Conservation (phyloP, 2,113 vertebrate genomes). For the Myanophis thanlyinensis region DNA sequence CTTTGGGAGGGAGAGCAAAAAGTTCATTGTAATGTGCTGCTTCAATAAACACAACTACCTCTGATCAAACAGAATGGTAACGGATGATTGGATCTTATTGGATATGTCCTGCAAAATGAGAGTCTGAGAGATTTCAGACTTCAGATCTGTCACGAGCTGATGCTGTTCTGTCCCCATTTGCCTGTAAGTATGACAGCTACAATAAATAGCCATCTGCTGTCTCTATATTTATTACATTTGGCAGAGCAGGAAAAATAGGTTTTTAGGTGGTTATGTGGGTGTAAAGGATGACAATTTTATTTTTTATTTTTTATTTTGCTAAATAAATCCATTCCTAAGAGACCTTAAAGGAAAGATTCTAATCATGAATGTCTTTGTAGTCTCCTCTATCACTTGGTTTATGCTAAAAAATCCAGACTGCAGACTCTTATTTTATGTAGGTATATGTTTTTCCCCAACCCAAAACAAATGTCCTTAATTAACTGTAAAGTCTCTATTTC, state of each 20-base stretch:
- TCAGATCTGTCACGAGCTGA: slow-evolving; percentile 54
- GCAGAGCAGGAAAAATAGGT: slow-evolving; percentile 38
- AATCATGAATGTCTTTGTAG: slow-evolving; percentile 27
- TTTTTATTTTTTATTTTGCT: slow-evolving; percentile 10
- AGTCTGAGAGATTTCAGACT: slow-evolving; percentile 40
- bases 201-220: slow-evolving; percentile 52
- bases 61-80: slow-evolving; percentile 43
- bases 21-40: slow-evolving; percentile 43
- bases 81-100: slow-evolving; percentile 53
- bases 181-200: slow-evolving; percentile 53
- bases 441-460: background rate
- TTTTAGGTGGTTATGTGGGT: slow-evolving; percentile 32
- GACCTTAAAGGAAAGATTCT: slow-evolving; percentile 51
- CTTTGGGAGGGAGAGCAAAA: slow-evolving; percentile 26
- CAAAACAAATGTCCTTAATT: slow-evolving; percentile 27
- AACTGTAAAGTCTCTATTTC: slow-evolving; percentile 28
- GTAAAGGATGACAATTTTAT: slow-evolving; percentile 46
- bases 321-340: slow-evolving; percentile 42
- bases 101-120: slow-evolving; percentile 40
- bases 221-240: slow-evolving; percentile 36
- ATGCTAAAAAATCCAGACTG: slow-evolving; percentile 14
- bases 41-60: slow-evolving; percentile 48
- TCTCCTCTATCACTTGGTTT: slow-evolving; percentile 17
- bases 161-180: slow-evolving; percentile 49
- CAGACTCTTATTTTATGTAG: slow-evolving; percentile 30